phyloP scores from a whole-genome alignment of 2,113 vertebrate genomes.

The Poeciliopsis retropinna region DNA sequence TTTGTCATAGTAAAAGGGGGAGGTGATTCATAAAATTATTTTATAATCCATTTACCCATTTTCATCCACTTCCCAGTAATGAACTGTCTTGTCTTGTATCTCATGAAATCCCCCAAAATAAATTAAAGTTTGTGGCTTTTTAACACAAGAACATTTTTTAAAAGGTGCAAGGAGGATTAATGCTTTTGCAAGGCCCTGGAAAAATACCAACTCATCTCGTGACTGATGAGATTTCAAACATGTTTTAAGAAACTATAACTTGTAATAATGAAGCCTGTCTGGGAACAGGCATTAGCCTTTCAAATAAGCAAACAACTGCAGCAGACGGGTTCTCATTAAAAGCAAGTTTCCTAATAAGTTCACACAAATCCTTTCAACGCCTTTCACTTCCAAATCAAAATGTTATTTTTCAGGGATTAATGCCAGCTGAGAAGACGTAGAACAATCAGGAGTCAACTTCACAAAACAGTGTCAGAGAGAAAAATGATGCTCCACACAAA shows the following conservation, averaged over 20 bases:
- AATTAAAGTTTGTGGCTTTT: background rate
- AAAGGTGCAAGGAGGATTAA: background rate
- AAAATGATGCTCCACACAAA: conserved; percentile 57
- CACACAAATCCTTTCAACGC: conserved; percentile 33
- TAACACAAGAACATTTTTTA: background rate
- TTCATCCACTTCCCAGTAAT: background rate
- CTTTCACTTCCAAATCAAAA: conserved; percentile 58
- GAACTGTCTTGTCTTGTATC: background rate
- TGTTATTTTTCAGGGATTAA: conserved; percentile 63
- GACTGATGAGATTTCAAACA: conserved; percentile 30
- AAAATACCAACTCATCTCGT: background rate
- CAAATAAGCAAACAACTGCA: conserved; percentile 41
- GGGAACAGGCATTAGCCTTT: conserved; percentile 17
- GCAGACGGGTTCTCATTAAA: conserved; percentile 37
- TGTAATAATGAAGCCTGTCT: conserved; percentile 3
- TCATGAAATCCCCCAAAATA: background rate
- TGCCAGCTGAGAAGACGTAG: conserved; percentile 47
- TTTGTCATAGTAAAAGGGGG: too few relatives aligned
- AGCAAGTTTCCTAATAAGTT: conserved; percentile 39
- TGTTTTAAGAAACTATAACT: conserved; percentile 19
- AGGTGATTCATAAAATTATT: too few relatives aligned
- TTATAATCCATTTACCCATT: background rate
- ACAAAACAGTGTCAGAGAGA: conserved; percentile 73
- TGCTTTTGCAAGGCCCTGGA: background rate
- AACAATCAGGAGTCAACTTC: conserved; percentile 65